Conservation (phyloP, 2,888 invertebrate genomes). For the Drosophila anceps region DNA sequence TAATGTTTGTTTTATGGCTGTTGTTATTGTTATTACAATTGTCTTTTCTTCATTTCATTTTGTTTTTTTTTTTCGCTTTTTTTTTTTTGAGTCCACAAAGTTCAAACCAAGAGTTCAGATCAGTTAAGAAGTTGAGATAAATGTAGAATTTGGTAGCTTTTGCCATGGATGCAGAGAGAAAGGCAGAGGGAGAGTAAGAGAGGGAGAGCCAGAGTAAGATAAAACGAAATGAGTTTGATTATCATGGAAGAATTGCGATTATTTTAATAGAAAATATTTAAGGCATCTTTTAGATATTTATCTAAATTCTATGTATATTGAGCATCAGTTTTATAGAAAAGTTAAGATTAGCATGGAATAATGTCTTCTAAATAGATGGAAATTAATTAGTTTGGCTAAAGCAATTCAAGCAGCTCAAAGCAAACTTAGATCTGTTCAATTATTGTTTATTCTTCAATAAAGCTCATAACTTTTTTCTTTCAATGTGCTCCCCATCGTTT, state of each 20-base stretch:
- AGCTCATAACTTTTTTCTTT: not conserved
- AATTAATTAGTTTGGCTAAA: too few species aligned
- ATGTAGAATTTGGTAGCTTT: not conserved
- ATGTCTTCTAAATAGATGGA: not conserved
- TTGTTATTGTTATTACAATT: conserved; percentile 10
- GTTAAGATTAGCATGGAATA: not conserved
- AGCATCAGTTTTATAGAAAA: not conserved
- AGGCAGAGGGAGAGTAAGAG: not conserved
- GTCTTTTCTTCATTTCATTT: conserved; percentile 11
- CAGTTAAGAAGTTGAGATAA: conserved; percentile 3
- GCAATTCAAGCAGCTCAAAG: too few species aligned
- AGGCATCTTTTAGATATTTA: not conserved
- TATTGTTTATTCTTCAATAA: not conserved
- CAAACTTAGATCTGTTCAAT: too few species aligned
- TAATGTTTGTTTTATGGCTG: conserved; percentile 61
- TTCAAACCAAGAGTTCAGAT: conserved; percentile 45
- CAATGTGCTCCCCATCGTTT: not conserved
- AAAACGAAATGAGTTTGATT: not conserved
- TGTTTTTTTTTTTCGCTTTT: not conserved
- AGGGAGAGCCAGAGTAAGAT: not conserved
- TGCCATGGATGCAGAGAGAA: not conserved
- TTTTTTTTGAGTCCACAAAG: conserved; percentile 3
- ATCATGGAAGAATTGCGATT: not conserved
- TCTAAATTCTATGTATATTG: not conserved
- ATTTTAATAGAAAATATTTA: not conserved